Evolutionary conservation across 2,797 vertebrate genomes (phyloP), one percentile per base, ranked within the genome.

Genomic region (Mormyrus proboscirostris): DNA sequence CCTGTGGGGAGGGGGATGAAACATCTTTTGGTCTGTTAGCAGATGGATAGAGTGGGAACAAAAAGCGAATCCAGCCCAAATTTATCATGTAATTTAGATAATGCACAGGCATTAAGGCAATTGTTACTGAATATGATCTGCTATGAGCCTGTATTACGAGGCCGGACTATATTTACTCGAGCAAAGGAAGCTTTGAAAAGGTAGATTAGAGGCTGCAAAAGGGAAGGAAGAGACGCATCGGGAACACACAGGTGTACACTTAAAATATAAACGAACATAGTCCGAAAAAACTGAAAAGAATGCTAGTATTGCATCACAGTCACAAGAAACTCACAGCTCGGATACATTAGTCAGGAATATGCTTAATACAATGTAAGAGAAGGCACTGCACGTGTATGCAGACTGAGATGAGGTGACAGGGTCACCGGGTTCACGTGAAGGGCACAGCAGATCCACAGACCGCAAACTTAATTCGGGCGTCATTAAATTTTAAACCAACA

Each of bases 41-140:
- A 93, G 88, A 91, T 90, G 90, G 92, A 79, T 55, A 25, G 33
- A 89, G 90, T 73, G 69, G 25, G 69, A 73, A 73, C 89, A 93
- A 90, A 94, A 95, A 95, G 95, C 94, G 94, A 94, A 95, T 92
- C 93, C 91, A 92, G 76, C 86, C 87, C 90, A 93, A 93, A 93
- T 94, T 92, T 87, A 92, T 92, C 89, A 92, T 93, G 90, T 94
- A 94, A 95, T 95, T 94, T 94, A 92, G 92, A 94, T 95, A 95
- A 96, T 92, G 91, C 93, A 92, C 91, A 92, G 91, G 94, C 94
- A 95, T 93, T 94, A 93, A 94, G 94, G 94, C 92, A 89, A 14
- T 2, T 93, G 93, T 94, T 95, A 95, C 95, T 94, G 84, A 51
- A 86, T 51, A 62, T 6, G 55, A 89, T 62, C 57, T 65, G 57